Conservation (phyloP, 2,888 invertebrate species). For the Carabus problematicus region DNA sequence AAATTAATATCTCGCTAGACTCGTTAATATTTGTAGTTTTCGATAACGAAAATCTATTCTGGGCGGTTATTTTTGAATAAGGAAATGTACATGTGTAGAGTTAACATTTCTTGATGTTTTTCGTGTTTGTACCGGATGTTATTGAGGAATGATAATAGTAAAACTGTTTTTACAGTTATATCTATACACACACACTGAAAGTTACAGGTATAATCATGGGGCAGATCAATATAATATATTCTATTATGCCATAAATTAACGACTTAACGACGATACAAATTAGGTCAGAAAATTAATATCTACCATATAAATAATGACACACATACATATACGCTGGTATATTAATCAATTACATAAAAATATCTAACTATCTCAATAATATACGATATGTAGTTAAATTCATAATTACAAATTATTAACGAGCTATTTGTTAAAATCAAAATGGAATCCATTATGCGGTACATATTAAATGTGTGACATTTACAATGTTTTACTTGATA, state of each 20-base stretch:
- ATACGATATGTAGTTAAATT: slow-evolving; percentile 26
- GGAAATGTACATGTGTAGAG: too few species aligned
- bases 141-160: slow-evolving; percentile 13
- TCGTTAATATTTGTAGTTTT: too few species aligned
- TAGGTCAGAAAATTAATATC: slow-evolving; percentile 37
- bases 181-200: slow-evolving; percentile 8
- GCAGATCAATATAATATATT: slow-evolving; percentile 29
- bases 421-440: slow-evolving; percentile 31
- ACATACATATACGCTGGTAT: too few species aligned
- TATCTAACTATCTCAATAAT: slow-evolving; percentile 23
- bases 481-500: too few species aligned
- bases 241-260: slow-evolving; percentile 34
- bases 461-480: too few species aligned
- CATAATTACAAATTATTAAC: slow-evolving; percentile 34
- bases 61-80: too few species aligned
- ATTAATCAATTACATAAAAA: slow-evolving; percentile 30
- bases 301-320: slow-evolving; percentile 29
- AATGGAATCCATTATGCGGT: slow-evolving; percentile 18
- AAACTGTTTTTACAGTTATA: slow-evolving; percentile 14
- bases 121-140: background rate
- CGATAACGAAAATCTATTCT: too few species aligned
- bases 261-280: slow-evolving; percentile 13
- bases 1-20: too few species aligned
- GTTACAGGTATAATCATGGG: slow-evolving; percentile 21
- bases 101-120: too few species aligned